Percentiles rank a stretch among this genome's conserved stretches.
Evolutionary conservation across 1,140 invertebrate species (phyloP).

Genomic region (Pseudachorutes palmiensis): DNA sequence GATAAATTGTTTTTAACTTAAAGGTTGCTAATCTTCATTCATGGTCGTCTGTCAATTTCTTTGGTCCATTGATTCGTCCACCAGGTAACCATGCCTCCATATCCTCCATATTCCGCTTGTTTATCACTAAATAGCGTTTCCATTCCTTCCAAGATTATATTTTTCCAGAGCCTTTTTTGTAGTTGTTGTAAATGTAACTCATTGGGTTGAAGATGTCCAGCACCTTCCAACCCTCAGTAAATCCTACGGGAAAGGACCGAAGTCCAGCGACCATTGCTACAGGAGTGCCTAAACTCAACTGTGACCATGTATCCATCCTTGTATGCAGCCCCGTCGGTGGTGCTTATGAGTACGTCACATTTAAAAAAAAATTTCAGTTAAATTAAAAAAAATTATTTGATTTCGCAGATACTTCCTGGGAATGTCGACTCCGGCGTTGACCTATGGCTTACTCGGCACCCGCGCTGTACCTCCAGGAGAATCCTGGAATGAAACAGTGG

Average conservation of each 20-base stretch:
- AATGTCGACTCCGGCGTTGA: not conserved
- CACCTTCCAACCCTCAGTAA: too few species aligned
- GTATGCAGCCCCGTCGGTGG: not conserved
- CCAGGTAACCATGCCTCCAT: too few species aligned
- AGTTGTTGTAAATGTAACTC: too few species aligned
- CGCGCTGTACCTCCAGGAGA: constrained; percentile 8
- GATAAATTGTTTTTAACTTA: too few species aligned
- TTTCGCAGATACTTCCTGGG: constrained; percentile 18
- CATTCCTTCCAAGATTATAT: too few species aligned
- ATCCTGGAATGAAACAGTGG: constrained; percentile 15
- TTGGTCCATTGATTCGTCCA: too few species aligned
- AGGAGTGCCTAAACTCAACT: not conserved
- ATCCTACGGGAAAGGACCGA: not conserved
- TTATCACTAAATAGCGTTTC: too few species aligned
- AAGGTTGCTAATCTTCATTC: too few species aligned
- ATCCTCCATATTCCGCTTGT: too few species aligned
- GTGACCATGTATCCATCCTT: constrained; percentile 17
- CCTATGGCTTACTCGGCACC: constrained; percentile 15
- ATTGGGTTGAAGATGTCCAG: too few species aligned
- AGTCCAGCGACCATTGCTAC: not conserved
- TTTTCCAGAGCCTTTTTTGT: too few species aligned
- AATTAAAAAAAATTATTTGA: not conserved
- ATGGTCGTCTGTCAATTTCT: too few species aligned
- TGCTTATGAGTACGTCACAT: not conserved
- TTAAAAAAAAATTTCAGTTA: not conserved